phyloP scores from a whole-genome alignment of 2,888 invertebrate genomes.

The Pachycephus smyrnensis region DNA sequence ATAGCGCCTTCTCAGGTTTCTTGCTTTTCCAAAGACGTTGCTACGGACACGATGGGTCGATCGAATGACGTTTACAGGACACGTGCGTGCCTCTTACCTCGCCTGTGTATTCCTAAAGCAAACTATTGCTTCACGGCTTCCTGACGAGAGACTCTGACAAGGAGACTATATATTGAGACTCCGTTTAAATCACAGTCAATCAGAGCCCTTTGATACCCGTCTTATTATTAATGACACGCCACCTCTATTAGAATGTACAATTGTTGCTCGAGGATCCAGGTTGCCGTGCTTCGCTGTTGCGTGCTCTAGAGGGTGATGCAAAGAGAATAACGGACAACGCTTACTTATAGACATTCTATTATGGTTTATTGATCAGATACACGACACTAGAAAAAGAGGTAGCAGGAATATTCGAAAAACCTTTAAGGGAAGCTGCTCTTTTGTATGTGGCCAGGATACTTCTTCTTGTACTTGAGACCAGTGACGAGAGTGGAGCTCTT shows the following conservation, averaged over 20 bases:
- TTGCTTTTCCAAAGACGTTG: conserved; percentile 27
- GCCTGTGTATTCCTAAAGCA: not conserved
- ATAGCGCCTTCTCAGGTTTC: not conserved
- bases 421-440: conserved; percentile 57
- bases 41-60: conserved; percentile 49
- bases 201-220: not conserved
- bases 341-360: not conserved
- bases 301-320: not conserved
- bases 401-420: not conserved
- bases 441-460: conserved; percentile 80
- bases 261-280: not conserved
- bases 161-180: not conserved
- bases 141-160: not conserved
- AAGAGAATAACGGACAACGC: not conserved
- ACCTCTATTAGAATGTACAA: not conserved
- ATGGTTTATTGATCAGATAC: not conserved
- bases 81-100: conserved; percentile 4
- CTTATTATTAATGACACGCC: not conserved
- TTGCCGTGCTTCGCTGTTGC: not conserved
- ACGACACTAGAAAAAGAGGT: not conserved
- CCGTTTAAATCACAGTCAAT: not conserved
- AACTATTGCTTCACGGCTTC: not conserved
- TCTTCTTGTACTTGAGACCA: conserved; percentile 84
- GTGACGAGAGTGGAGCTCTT: conserved; percentile 86
- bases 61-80: conserved; percentile 24